Base-by-base conservation (phyloP, 2,888 invertebrate species). In the Antitype chi region DNA sequence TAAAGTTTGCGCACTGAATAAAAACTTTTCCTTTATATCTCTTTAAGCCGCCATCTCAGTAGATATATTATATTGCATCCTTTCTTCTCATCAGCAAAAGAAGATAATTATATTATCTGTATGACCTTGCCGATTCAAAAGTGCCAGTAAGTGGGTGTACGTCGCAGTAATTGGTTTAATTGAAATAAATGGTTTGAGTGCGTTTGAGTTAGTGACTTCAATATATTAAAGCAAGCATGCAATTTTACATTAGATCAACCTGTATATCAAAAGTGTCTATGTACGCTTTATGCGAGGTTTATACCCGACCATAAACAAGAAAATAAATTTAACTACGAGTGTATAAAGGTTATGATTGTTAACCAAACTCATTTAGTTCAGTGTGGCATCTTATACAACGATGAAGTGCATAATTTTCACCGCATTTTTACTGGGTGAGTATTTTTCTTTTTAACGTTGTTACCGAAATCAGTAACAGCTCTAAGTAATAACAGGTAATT, bases 221-320 rank as follows among this genome's bases (percentile, higher is more conserved):
- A 28, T 49, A 67, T 32, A 32, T 59, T 32, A 57, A 57, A 11
- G n/a, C 17, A 59, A 32, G 32, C 32, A 9, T 43, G 8, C 38
- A 47, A 25, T 20, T 67, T 59, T 23, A 43, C 4, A 69, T 55
- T 7, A 49, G 8, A 63, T 62, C 82, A 71, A 23, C 74, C 70
- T 82, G 85, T 82, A 84, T 82, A 69, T 20, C 49, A 64, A 71
- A 72, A 68, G 20, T 84, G 70, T 32, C 49, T 68, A 38, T 25
- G 23, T 70, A 57, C 38, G 28, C 68, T 74, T 53, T 63, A 74
- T 60, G 59, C 28, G 49, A 70, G 53, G 74, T 80, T 62, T 47
- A 59, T 74, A 47, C 52, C 85, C 80, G 69, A 38, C 85, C 81
- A 82, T 81, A 81, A 78, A 78, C 74, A 78, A 64, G 17, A 28